Evolutionary conservation across 2,113 vertebrate genomes (phyloP), one percentile per base, ranked within the genome.

Genomic region (Vombatus ursinus): DNA sequence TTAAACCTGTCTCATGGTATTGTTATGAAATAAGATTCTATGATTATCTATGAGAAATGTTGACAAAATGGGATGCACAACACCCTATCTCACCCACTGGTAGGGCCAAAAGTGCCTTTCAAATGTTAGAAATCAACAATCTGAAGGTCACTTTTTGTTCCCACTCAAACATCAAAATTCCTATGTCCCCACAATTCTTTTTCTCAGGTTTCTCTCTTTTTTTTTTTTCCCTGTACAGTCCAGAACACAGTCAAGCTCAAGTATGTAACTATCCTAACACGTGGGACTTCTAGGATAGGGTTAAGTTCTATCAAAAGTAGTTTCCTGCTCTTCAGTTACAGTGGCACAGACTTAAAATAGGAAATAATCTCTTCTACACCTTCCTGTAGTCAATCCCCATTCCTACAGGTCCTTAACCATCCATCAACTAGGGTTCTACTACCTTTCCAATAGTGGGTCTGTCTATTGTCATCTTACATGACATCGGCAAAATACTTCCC

Each of bases 41-140:
- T 44, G n/a, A 44, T 44, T 22, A n/a, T 44, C n/a, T 84, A 84
- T 44, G 68, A 84, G 37, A 37, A 68, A 68, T 5, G 31, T 16
- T 96, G 52, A 93, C 50, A 96, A 97, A 97, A 91, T 9, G 90
- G 16, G 44, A 31, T 93, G 84, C 6, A 96, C 19, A 44, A 94
- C 8, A 91, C 28, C 44, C 50, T 92, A 94, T 95, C 94, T 77
- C 95, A 90, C 7, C 31, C 44, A 61, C 25, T 94, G 10, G 95
- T 8, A 96, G 91, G 12, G 91, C 94, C 93, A 97, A 97, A 68
- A 95, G 95, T 92, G 12, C 24, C 50, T 94, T 92, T 93, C 8
- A 94, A 31, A 92, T 57, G 93, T 94, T 53, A 94, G 37, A 8
- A 95, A 96, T 95, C 96, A 90, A 91, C 90, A 10, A 94, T 68